Evolutionary conservation across 2,888 invertebrate genomes (phyloP), one percentile per base, ranked within the genome.

Genomic region (Oxycera nigricornis): DNA sequence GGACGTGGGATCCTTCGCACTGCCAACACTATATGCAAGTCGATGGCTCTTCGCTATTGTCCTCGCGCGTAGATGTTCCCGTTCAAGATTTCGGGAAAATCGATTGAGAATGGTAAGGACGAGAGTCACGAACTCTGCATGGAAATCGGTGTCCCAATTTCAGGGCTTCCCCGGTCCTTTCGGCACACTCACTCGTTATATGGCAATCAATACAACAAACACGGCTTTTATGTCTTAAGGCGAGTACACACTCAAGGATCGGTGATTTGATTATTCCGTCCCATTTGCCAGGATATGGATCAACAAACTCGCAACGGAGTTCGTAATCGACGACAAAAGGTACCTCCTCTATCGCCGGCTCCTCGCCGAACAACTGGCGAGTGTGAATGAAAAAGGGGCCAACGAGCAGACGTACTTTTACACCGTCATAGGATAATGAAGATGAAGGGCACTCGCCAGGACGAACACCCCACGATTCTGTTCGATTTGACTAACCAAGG

Each of bases 171-270:
- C 65, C 14, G 65, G 65, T 41, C 65, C 65, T 65, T 65, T 31
- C 41, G 20, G 22, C n/a, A 30, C 65, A 22, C 41, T 65, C 65
- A 65, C n/a, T 39, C 39, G 41, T 22, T 24, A 24, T 59, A 59
- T 65, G 11, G 41, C 39, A 65, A 65, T 39, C 65, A 41, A 65
- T 39, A 61, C 35, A 26, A 59, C 24, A 24, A 62, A 11, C 7
- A 14, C 39, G n/a, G 7, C 9, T 41, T 65, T 14, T 6, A 65
- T 30, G 65, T 39, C 24, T 65, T 39, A 65, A 17, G 65, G 22
- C 65, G 22, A 26, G 65, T 65, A 24, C 41, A 39, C 65, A 65
- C 65, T 17, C 65, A 20, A 65, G 41, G 65, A 65, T 65, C 11
- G 24, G 24, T 31, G 26, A 24, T 65, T 41, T 65, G 30, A 39